Base-by-base conservation (phyloP, 2,113 vertebrate species). In the Aramus guarauna region DNA sequence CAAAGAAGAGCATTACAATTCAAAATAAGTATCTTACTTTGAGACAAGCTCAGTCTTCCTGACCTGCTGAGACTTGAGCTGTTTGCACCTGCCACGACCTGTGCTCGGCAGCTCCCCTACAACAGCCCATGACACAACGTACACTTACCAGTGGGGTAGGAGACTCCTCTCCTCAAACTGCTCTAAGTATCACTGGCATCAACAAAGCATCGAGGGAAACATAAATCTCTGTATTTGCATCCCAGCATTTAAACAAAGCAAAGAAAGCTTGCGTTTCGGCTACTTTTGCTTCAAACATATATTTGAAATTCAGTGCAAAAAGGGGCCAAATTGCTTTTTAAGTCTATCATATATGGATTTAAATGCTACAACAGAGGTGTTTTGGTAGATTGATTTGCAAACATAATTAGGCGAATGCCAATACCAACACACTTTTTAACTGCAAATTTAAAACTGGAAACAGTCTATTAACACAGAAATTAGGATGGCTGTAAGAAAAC, bases 61-160 rank as follows among this genome's bases (percentile, higher is more conserved):
- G 62, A 92, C 94, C 74, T 93, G 96, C 91, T 45, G 83, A 74
- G 92, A 87, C 86, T 63, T 74, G 93, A 94, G 85, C 91, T 91
- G 69, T 55, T 86, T 64, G 69, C 95, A 92, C 53, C 23, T 92
- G 75, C 39, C 30, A 66, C 11, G 11, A 59, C 90, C 53, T 56
- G 56, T 37, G 73, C 43, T 81, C 10, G 4, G 72, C 71, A 56
- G 74, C 63, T 79, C 39, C 72, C n/a, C 41, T 74, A 6, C 81
- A 58, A 53, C 87, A 93, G 93, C 24, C 67, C 73, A 22, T 63
- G 48, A 90, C 85, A 85, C 90, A 94, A 67, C 58, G 15, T 32
- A 88, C 58, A 16, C 41, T 34, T 37, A 64, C 16, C 64, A 59
- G 73, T 1, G 8, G 19, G 27, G 34, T 12, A 79, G 76, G 45